These are phyloP conservation scores for Silurus asotus DNA, from an alignment of 2,113 vertebrate species.

Conservation along the genomic window DNA sequence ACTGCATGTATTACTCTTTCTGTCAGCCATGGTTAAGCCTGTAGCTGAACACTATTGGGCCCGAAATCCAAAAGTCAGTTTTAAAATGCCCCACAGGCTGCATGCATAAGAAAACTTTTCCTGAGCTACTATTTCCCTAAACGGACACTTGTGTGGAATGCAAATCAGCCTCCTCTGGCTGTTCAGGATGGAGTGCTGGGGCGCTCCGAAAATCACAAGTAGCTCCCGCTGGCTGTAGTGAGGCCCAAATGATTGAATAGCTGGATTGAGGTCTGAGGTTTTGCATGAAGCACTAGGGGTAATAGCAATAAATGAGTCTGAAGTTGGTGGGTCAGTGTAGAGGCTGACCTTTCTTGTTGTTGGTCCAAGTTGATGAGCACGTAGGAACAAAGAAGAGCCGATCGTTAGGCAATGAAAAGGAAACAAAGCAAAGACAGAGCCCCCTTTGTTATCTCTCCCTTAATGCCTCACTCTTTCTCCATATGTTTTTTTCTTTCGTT, in stretches of 20 bases:
- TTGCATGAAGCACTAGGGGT: constrained; percentile 60
- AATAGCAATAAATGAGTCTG: constrained; percentile 67
- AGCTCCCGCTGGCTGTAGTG: constrained; percentile 46
- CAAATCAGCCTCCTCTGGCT: constrained; percentile 37
- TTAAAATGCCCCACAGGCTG: neutral
- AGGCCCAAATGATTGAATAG: constrained; percentile 60
- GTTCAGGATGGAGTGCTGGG: constrained; percentile 32
- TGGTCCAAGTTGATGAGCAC: constrained; percentile 69
- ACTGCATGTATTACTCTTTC: constrained; percentile 8
- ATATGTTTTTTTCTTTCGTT: constrained; percentile 2
- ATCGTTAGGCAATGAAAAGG: constrained; percentile 62
- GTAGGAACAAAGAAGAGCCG: constrained; percentile 58
- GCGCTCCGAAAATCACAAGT: constrained; percentile 48
- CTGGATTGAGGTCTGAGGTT: constrained; percentile 65
- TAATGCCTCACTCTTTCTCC: constrained; percentile 51
- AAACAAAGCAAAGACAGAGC: constrained; percentile 54
- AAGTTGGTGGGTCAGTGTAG: constrained; percentile 68
- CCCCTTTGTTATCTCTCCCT: constrained; percentile 62
- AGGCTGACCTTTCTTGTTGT: constrained; percentile 75
- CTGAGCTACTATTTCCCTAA: neutral
- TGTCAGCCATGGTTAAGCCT: constrained; percentile 12
- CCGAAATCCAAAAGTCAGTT: neutral
- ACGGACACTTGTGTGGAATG: constrained; percentile 14
- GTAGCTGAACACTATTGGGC: constrained; percentile 15
- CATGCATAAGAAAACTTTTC: constrained; percentile 18